Conservation (phyloP, 2,113 vertebrate genomes). For the Bos indicus region DNA sequence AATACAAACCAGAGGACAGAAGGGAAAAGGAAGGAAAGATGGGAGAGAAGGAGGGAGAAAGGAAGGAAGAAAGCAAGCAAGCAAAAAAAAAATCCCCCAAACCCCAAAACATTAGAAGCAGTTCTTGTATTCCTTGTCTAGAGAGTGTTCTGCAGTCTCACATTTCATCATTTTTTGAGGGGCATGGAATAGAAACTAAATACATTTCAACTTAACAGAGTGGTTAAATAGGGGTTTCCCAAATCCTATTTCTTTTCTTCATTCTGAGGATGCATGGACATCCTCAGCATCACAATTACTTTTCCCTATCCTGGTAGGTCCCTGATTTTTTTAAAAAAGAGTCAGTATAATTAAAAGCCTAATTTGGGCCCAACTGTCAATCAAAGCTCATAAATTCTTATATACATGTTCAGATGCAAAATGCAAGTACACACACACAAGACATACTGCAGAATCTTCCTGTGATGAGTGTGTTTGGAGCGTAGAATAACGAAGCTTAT, state of each 20-base stretch:
- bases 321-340: not conserved
- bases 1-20: not conserved
- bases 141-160: not conserved
- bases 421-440: accelerated
- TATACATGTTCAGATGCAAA: not conserved
- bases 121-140: not conserved
- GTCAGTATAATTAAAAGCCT: not conserved
- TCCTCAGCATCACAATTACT: not conserved
- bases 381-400: not conserved
- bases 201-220: not conserved
- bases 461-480: not conserved
- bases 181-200: not conserved
- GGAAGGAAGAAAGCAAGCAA: not conserved
- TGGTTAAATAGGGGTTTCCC: not conserved
- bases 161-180: not conserved
- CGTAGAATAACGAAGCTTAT: constrained; percentile 27
- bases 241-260: not conserved
- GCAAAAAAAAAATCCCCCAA: not conserved
- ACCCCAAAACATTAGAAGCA: not conserved
- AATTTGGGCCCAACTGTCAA: not conserved
- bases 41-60: not conserved
- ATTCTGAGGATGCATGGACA: not conserved
- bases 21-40: not conserved
- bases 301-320: not conserved
- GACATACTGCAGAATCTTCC: not conserved